A percentile compares a stretch with the other conserved stretches of the same genome.
phyloP scores from a whole-genome alignment of 2,797 vertebrate species.

The Coluber constrictor region DNA sequence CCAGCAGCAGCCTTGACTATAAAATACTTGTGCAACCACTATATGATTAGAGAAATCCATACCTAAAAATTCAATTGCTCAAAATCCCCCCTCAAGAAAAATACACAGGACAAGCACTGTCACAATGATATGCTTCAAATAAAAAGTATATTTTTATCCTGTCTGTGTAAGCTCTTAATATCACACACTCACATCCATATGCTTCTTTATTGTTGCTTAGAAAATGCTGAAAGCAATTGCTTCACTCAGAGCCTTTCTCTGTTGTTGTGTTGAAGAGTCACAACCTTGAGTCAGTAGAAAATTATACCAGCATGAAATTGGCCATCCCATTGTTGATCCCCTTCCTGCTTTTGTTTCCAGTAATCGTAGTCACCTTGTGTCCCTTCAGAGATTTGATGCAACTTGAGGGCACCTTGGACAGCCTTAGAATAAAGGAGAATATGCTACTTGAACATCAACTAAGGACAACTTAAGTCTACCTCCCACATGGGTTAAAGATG shows the following conservation, averaged over 20 bases:
- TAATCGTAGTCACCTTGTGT: neutral
- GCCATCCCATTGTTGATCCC: neutral
- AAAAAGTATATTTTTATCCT: neutral
- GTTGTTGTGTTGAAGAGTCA: neutral
- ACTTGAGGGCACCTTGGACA: neutral
- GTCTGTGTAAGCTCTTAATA: neutral
- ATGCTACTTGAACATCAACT: neutral
- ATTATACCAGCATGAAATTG: neutral
- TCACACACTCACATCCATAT: neutral
- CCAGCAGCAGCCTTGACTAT: neutral
- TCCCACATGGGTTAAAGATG: neutral
- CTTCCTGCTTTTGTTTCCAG: neutral
- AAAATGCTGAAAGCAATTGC: neutral
- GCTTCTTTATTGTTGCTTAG: neutral
- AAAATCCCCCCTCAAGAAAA: neutral
- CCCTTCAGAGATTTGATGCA: neutral
- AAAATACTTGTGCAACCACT: neutral
- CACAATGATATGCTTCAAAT: conserved; percentile 8
- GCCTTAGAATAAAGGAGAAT: neutral
- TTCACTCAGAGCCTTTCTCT: neutral
- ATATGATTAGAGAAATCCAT: neutral
- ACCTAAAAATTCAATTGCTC: neutral
- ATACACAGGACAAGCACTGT: neutral
- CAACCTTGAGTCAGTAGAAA: neutral
- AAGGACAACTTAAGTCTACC: neutral